phyloP scores from a whole-genome alignment of 2,888 invertebrate species.

The Lasioglossum malachurum region DNA sequence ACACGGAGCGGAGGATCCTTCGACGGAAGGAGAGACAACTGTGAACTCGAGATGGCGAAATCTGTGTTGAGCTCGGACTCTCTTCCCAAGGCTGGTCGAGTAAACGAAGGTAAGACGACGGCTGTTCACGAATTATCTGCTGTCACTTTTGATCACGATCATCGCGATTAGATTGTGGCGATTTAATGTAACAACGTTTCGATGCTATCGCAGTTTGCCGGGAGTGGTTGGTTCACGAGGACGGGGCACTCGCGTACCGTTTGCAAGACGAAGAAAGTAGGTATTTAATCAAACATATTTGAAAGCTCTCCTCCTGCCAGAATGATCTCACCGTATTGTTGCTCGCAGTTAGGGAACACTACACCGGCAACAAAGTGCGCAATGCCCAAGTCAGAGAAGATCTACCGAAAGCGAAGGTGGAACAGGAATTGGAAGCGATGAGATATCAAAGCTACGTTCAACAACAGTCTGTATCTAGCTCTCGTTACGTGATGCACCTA shows the following conservation, averaged over 20 bases:
- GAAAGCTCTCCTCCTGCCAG: not conserved
- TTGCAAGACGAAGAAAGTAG: conserved; percentile 93
- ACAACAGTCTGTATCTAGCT: conserved; percentile 87
- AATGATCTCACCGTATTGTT: conserved; percentile 12
- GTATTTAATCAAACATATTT: conserved; percentile 65
- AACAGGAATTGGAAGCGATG: conserved; percentile 89
- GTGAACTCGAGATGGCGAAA: conserved; percentile 79
- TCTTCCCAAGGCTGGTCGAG: conserved; percentile 88
- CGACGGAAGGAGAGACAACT: not conserved
- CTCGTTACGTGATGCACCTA: too few species aligned
- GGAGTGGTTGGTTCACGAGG: conserved; percentile 94
- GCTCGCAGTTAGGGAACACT: conserved; percentile 89
- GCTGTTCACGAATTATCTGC: conserved; percentile 17
- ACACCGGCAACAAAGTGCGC: conserved; percentile 90
- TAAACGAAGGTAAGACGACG: conserved; percentile 87
- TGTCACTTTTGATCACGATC: conserved; percentile 50
- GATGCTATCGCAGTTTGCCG: conserved; percentile 88
- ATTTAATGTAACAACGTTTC: conserved; percentile 50
- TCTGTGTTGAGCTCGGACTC: conserved; percentile 85
- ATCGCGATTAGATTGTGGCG: conserved; percentile 42
- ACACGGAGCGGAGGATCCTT: not conserved
- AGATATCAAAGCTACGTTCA: conserved; percentile 87
- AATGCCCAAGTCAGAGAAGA: conserved; percentile 93
- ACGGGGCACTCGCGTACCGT: conserved; percentile 92
- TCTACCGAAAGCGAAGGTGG: conserved; percentile 90